Evolutionary conservation across 2,888 invertebrate species (phyloP), one percentile per base, ranked within the genome.

Genomic region (Agonopterix arenella): DNA sequence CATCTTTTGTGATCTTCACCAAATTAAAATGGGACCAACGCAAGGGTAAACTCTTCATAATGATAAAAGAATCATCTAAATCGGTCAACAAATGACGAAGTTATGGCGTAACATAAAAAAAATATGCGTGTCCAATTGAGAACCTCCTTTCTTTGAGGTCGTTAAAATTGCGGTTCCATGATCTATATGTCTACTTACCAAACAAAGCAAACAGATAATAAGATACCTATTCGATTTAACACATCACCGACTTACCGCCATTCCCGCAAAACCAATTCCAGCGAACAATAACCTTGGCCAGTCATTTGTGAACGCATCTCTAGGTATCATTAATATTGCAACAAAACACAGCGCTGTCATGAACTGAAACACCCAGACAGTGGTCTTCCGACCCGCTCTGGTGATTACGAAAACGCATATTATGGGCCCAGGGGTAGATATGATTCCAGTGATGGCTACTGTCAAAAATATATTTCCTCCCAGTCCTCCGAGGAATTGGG

Each of bases 191-290:
- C 48, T 50, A 45, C 4, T 11, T 16, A 37, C 18, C 11, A 36
- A 28, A 9, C 11, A n/a, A 2, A 37, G 11, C 11, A 36, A 28
- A 9, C 11, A n/a, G 8, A 10, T 45, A 36, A 9, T 11, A n/a
- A 18, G 18, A 18, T 7, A 11, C 41, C 49, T 16, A 13, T 28
- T 10, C 40, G 4, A 40, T 40, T 10, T 10, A 42, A 52, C 47
- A 42, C 56, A 9, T 18, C 11, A 16, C 11, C 13, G 50, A 75
- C 89, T 85, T 80, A 93, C 92, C 53, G 93, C 91, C 68, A 93
- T 88, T 52, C 93, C 92, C 46, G 92, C 90, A 62, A 93, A 91
- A 51, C 93, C 93, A 45, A 92, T 67, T 55, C 91, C 91, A 53
- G 93, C 92, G 55, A 93, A 85, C 11, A 88, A 60, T 47, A 93